phyloP scores from a whole-genome alignment of 2,888 invertebrate species.

The Phytoseiulus persimilis region DNA sequence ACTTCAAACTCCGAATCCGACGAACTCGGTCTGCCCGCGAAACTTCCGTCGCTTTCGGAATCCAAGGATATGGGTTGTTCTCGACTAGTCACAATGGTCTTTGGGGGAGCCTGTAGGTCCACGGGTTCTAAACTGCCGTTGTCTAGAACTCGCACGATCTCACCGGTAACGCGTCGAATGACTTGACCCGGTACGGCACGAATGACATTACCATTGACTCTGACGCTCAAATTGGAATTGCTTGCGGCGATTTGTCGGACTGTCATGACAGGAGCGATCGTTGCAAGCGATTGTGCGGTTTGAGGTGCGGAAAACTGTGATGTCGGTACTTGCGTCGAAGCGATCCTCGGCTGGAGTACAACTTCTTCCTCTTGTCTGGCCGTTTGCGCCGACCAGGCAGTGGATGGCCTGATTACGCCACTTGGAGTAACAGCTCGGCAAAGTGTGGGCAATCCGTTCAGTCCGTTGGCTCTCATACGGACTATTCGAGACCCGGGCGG shows the following conservation, averaged over 20 bases:
- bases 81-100: neutral
- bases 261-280: neutral
- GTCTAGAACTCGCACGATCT: conserved; percentile 8
- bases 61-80: conserved; percentile 17
- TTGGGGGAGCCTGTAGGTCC: neutral
- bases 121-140: conserved; percentile 7
- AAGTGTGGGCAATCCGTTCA: neutral
- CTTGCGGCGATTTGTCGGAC: neutral
- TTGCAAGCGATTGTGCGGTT: neutral
- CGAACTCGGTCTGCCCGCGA: neutral
- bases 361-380: neutral
- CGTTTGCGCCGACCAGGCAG: neutral
- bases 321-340: neutral
- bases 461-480: neutral
- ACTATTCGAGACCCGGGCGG: neutral
- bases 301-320: neutral
- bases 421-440: neutral
- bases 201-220: neutral
- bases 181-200: conserved; percentile 15
- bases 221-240: neutral
- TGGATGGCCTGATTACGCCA: neutral
- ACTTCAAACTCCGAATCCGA: neutral
- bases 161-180: neutral
- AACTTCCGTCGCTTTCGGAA: neutral
- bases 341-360: neutral